Evolutionary conservation across 2,797 vertebrate species (phyloP).

Genomic region (Poecilia wingei): DNA sequence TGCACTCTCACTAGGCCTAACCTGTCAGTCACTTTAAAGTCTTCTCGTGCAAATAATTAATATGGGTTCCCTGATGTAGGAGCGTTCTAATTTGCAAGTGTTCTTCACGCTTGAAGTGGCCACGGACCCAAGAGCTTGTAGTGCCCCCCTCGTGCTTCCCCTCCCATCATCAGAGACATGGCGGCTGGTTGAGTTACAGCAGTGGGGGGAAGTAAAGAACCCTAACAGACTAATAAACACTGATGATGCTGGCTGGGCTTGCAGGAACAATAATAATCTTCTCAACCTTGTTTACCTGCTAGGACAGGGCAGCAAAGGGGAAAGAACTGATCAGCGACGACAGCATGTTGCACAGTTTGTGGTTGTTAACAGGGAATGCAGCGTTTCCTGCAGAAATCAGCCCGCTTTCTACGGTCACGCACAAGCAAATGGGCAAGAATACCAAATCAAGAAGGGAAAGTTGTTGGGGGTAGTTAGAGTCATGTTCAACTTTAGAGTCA

Average conservation of each 20-base stretch:
- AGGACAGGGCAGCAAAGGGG: slow-evolving; percentile 54
- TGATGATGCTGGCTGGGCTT: slow-evolving; percentile 71
- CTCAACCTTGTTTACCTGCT: slow-evolving; percentile 78
- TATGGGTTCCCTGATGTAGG: slow-evolving; percentile 76
- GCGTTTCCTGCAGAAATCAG: slow-evolving; percentile 49
- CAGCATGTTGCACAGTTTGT: slow-evolving; percentile 43
- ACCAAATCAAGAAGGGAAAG: slow-evolving; percentile 14
- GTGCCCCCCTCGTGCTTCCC: slow-evolving; percentile 74
- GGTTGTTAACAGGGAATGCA: slow-evolving; percentile 53
- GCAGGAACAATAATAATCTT: slow-evolving; percentile 78
- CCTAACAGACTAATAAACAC: slow-evolving; percentile 79
- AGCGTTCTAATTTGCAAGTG: slow-evolving; percentile 85
- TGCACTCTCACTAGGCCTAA: slow-evolving; percentile 68
- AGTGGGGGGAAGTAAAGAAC: slow-evolving; percentile 63
- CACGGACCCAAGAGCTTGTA: slow-evolving; percentile 80
- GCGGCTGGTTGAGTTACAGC: slow-evolving; percentile 75
- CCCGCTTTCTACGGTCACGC: slow-evolving; percentile 4
- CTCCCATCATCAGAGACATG: slow-evolving; percentile 78
- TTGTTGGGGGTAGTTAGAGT: slow-evolving; percentile 11
- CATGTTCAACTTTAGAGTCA: slow-evolving; percentile 11
- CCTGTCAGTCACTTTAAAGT: slow-evolving; percentile 82
- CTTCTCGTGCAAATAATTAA: slow-evolving; percentile 85
- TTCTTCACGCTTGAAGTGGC: slow-evolving; percentile 83
- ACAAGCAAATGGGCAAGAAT: slow-evolving; percentile 31
- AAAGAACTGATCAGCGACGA: slow-evolving; percentile 62